Evolutionary conservation across 2,113 vertebrate species (phyloP), one percentile per base, ranked within the genome.

Genomic region (Neomonachus schauinslandi): DNA sequence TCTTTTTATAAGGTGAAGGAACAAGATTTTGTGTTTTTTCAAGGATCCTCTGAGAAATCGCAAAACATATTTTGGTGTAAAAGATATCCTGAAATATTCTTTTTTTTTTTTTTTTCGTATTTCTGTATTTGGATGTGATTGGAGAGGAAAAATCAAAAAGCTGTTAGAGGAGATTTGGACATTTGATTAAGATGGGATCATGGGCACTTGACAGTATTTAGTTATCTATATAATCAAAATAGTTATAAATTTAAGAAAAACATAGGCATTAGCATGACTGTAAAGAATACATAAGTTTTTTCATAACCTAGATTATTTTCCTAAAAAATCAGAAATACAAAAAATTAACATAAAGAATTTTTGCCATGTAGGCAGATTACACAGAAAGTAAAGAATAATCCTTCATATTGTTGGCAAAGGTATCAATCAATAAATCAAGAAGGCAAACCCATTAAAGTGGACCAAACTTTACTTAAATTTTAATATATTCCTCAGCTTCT

Each of bases 1-100:
- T 94, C 92, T 93, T 96, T 97, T 94, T 55, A 91, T 74, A 96
- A 97, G 59, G 71, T 98, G 91, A 97, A 94, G 76, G 55, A 96
- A 95, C 12, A 86, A 96, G 94, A 92, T 57, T 96, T 96, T 71
- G 57, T 76, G 42, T 96, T 94, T 97, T 96, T 83, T 16, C 74
- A 84, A 82, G 18, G 36, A 22, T 46, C 33, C 46, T 92, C 46
- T 88, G 96, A 94, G 97, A 97, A 95, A 95, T 88, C 87, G 92
- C 74, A 96, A 96, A 96, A 95, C 95, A 86, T 79, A 53, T 91
- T 92, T 95, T 36, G 19, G 69, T 96, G 26, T 94, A 94, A 95
- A 90, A 94, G 59, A 57, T 71, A 92, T 84, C 57, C 51, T 69
- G 24, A 95, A 96, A 84, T 28, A 83, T n/a, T 80, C n/a, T 49